These are phyloP conservation scores for Trissolcus basalis DNA, from an alignment of 1,140 invertebrate species.

Conservation along the genomic window DNA sequence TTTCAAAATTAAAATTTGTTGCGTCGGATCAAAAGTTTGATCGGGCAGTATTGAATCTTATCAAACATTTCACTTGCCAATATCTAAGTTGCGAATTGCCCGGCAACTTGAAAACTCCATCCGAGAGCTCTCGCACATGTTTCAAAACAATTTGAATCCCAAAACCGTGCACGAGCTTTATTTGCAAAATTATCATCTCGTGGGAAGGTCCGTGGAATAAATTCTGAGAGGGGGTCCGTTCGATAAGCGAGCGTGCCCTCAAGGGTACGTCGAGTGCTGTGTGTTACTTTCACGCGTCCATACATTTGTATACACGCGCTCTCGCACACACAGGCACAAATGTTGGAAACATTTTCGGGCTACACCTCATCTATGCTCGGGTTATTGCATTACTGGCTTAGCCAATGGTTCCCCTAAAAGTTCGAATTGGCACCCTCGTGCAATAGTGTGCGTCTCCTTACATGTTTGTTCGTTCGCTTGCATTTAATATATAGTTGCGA, in stretches of 20 bases:
- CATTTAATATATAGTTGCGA: conserved; percentile 58
- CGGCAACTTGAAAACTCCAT: not conserved
- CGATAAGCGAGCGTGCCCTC: conserved; percentile 45
- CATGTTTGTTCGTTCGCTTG: conserved; percentile 20
- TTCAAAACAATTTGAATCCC: conserved; percentile 29
- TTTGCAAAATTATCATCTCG: conserved; percentile 52
- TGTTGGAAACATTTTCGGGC: conserved; percentile 67
- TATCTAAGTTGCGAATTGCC: not conserved
- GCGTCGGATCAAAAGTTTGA: too few species aligned
- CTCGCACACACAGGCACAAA: conserved; percentile 16
- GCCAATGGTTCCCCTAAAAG: conserved; percentile 66
- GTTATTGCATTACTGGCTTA: conserved; percentile 76
- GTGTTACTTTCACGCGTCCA: conserved; percentile 52
- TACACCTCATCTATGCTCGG: conserved; percentile 68
- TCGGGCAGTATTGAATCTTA: too few species aligned
- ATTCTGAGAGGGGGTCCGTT: conserved; percentile 19
- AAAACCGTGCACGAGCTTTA: conserved; percentile 36
- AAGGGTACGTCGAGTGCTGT: conserved; percentile 45
- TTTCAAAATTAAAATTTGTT: too few species aligned
- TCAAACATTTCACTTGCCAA: not conserved
- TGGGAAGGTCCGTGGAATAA: conserved; percentile 46
- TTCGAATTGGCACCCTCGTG: conserved; percentile 58
- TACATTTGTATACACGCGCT: not conserved
- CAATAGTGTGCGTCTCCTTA: conserved; percentile 57
- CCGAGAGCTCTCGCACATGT: conserved; percentile 15